phyloP scores from a whole-genome alignment of 1,140 invertebrate species.

The Leptopilina clavipes region DNA sequence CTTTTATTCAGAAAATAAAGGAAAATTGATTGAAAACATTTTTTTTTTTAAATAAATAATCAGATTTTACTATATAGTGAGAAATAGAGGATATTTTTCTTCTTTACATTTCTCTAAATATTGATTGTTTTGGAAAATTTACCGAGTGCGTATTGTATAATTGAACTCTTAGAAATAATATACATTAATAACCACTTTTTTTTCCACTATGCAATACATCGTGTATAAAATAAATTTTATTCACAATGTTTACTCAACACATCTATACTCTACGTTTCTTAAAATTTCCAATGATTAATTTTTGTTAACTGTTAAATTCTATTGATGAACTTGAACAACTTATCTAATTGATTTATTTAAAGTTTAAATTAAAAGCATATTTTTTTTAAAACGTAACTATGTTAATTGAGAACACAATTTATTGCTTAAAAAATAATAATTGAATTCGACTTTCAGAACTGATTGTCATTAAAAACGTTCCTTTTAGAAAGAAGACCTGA shows the following conservation, averaged over 20 bases:
- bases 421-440: background rate
- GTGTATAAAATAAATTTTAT: conserved; percentile 28
- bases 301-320: conserved; percentile 3
- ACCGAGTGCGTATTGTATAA: background rate
- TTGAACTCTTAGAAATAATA: conserved; percentile 15
- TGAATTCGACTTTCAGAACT: background rate
- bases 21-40: too few species aligned
- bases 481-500: too few species aligned
- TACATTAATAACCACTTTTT: background rate
- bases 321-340: conserved; percentile 25
- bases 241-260: background rate
- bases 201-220: background rate
- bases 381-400: too few species aligned
- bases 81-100: background rate
- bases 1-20: too few species aligned
- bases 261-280: conserved; percentile 10
- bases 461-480: background rate
- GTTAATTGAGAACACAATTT: background rate
- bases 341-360: conserved; percentile 2
- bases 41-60: too few species aligned
- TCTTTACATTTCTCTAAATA: background rate
- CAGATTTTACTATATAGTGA: too few species aligned
- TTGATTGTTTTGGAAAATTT: background rate
- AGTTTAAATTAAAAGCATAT: background rate
- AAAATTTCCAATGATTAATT: background rate